Evolutionary conservation across 2,113 vertebrate genomes (phyloP).

Genomic region (Artemisiospiza belli): DNA sequence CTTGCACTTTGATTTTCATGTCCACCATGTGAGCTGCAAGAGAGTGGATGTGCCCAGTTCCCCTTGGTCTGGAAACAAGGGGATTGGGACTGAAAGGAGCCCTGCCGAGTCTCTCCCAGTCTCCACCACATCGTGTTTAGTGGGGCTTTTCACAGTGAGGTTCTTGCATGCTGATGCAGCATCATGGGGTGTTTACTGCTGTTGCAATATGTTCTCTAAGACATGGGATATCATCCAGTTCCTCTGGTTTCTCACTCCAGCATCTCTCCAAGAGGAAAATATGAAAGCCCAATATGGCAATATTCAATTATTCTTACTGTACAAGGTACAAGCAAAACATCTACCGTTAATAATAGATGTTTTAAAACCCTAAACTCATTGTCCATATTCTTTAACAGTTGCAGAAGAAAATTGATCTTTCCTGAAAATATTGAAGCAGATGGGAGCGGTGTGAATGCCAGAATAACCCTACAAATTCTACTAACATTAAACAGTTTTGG

Average conservation of each 20-base stretch:
- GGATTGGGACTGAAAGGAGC: neutral
- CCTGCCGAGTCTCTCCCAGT: neutral
- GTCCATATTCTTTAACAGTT: conserved; percentile 30
- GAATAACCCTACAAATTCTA: conserved; percentile 53
- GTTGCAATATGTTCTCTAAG: neutral
- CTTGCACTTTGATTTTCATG: neutral
- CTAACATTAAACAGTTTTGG: conserved; percentile 27
- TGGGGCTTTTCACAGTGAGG: neutral
- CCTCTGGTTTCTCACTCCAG: neutral
- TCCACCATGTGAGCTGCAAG: neutral
- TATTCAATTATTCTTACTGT: neutral
- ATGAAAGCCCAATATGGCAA: neutral
- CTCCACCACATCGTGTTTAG: neutral
- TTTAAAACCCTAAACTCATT: neutral
- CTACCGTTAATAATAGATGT: neutral
- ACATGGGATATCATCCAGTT: neutral
- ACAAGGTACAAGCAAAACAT: neutral
- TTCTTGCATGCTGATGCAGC: neutral
- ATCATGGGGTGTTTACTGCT: neutral
- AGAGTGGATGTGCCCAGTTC: neutral
- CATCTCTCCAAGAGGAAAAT: neutral
- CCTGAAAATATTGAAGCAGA: conserved; percentile 64
- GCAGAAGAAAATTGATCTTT: conserved; percentile 58
- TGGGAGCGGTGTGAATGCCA: conserved; percentile 26
- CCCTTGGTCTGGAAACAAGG: neutral